Conservation (phyloP, 2,888 invertebrate species). For the Craniophora ligustri region DNA sequence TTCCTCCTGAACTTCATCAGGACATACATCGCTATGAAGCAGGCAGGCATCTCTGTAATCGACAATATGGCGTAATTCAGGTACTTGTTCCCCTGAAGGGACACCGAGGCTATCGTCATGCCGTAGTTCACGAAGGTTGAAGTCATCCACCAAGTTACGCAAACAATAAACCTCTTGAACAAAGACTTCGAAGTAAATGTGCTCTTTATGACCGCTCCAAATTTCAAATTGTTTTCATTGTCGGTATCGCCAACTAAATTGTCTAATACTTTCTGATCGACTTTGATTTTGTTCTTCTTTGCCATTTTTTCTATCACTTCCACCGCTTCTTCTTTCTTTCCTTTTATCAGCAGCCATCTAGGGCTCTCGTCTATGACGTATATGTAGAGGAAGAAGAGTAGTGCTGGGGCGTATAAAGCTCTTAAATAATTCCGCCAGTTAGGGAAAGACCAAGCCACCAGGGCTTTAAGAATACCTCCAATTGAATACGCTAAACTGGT, state of each 20-base stretch:
- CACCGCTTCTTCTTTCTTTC: conserved; percentile 90
- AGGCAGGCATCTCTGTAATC: conserved; percentile 89
- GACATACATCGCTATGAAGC: conserved; percentile 84
- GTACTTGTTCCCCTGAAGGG: conserved; percentile 92
- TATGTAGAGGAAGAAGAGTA: conserved; percentile 90
- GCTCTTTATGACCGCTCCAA: conserved; percentile 64
- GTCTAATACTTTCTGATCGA: conserved; percentile 67
- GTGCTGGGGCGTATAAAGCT: conserved; percentile 91
- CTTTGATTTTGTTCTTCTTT: conserved; percentile 71
- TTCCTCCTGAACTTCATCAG: conserved; percentile 88
- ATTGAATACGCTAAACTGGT: conserved; percentile 65
- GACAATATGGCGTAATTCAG: conserved; percentile 91
- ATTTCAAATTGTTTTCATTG: conserved; percentile 57
- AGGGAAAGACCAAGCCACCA: conserved; percentile 78
- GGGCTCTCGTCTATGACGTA: conserved; percentile 92
- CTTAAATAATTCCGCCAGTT: conserved; percentile 92
- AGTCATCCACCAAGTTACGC: conserved; percentile 86
- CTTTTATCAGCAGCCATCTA: conserved; percentile 94
- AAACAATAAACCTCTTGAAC: conserved; percentile 74
- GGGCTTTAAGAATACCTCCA: conserved; percentile 65
- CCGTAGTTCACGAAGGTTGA: conserved; percentile 94
- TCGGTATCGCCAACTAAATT: conserved; percentile 55
- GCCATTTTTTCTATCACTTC: conserved; percentile 90
- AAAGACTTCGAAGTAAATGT: conserved; percentile 73
- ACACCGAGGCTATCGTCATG: conserved; percentile 92